These are phyloP conservation scores for Macroglossus sobrinus DNA, from an alignment of 2,113 vertebrate genomes.

Conservation along the genomic window DNA sequence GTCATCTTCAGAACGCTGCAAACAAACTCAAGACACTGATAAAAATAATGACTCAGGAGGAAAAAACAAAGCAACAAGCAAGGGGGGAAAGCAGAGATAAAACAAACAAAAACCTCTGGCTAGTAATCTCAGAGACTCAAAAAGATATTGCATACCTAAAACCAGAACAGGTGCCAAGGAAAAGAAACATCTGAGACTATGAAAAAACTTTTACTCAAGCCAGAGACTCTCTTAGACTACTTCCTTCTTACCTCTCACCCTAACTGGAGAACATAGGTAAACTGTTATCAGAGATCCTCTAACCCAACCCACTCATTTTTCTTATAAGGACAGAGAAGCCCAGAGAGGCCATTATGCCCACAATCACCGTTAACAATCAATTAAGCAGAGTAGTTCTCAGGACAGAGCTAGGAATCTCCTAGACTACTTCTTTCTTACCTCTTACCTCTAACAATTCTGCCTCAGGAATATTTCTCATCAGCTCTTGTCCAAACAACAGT, in stretches of 20 bases:
- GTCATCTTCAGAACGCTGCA: not conserved
- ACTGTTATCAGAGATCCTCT: not conserved
- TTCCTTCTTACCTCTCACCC: not conserved
- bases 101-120: not conserved
- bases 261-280: not conserved
- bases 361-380: not conserved
- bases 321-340: not conserved
- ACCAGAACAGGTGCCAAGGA: no score
- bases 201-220: no score
- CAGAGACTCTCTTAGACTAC: no score
- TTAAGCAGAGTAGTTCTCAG: not conserved
- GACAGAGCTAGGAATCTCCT: not conserved
- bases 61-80: not conserved
- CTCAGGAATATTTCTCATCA: no score
- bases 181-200: no score
- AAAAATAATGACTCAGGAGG: not conserved
- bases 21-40: not conserved
- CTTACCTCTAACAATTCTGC: no score
- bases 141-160: no score
- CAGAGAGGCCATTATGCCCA: not conserved
- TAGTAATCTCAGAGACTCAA: not conserved
- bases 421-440: no score
- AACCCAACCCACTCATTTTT: not conserved
- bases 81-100: not conserved
- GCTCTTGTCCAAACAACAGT: no score